A percentile compares a stretch with the other conserved stretches of the same genome.
These are phyloP conservation scores for Papilio dardanus DNA, from an alignment of 1,140 invertebrate species.

Conservation along the genomic window DNA sequence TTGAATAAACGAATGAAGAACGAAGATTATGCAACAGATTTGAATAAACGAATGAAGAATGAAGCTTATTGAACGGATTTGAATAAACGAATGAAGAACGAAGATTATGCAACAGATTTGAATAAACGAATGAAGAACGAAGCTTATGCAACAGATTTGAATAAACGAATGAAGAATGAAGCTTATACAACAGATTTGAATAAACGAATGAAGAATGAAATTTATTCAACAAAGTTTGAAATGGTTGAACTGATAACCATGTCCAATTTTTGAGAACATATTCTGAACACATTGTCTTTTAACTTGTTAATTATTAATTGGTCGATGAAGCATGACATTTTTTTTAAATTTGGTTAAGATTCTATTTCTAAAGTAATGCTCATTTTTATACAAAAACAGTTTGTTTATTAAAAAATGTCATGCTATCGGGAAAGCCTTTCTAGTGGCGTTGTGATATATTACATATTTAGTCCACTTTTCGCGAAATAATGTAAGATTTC, in stretches of 20 bases:
- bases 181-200: not conserved
- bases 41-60: too few relatives aligned
- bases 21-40: too few relatives aligned
- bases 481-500: conserved; percentile 57
- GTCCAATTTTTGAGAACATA: not conserved
- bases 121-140: too few relatives aligned
- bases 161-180: too few relatives aligned
- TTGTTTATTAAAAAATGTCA: not conserved
- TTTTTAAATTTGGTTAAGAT: not conserved
- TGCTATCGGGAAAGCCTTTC: not conserved
- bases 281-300: conserved; percentile 59
- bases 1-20: too few relatives aligned
- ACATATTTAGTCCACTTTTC: not conserved
- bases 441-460: not conserved
- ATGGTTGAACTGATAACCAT: not conserved
- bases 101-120: too few relatives aligned
- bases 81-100: too few relatives aligned
- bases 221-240: too few relatives aligned
- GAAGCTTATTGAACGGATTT: too few relatives aligned
- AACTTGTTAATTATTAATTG: not conserved
- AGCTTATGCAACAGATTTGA: too few relatives aligned
- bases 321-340: conserved; percentile 11
- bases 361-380: too few relatives aligned
- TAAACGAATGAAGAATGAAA: conserved; percentile 19
- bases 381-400: too few relatives aligned